A percentile compares a stretch with the other conserved stretches of the same genome.
phyloP scores from a whole-genome alignment of 2,888 invertebrate species.

The Ophion costatus region DNA sequence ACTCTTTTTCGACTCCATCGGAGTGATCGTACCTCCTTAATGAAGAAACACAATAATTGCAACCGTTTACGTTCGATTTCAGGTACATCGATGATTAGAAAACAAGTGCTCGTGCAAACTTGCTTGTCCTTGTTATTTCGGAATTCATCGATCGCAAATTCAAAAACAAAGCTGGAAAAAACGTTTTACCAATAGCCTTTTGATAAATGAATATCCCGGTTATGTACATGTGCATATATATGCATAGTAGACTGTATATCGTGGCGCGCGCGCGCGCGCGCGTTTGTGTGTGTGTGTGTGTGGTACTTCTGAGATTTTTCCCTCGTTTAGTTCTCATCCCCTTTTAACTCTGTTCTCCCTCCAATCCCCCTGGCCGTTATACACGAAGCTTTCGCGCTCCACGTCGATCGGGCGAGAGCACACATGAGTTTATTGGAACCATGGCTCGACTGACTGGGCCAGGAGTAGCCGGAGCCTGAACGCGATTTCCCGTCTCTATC shows the following conservation, averaged over 20 bases:
- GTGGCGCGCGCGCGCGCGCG: background rate
- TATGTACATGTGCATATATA: too few species aligned
- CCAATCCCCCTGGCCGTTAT: conserved; percentile 1
- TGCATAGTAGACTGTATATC: background rate
- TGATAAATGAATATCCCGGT: too few species aligned
- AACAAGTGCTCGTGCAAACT: too few species aligned
- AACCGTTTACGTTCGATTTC: too few species aligned
- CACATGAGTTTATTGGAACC: conserved; percentile 61
- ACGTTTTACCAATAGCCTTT: too few species aligned
- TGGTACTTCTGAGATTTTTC: conserved; percentile 35
- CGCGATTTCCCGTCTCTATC: conserved; percentile 60
- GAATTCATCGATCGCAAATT: too few species aligned
- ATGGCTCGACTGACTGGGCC: conserved; percentile 63
- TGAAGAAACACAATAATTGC: too few species aligned
- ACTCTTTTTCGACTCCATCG: too few species aligned
- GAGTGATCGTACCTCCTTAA: too few species aligned
- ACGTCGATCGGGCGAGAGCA: conserved; percentile 37
- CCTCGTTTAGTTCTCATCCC: conserved; percentile 48
- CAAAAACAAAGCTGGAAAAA: too few species aligned
- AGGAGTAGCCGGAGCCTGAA: conserved; percentile 58
- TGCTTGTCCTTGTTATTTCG: too few species aligned
- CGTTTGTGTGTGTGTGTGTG: background rate
- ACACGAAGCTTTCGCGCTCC: conserved; percentile 44
- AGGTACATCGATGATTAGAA: too few species aligned
- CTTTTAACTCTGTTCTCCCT: conserved; percentile 35